Percentiles rank a stretch among this genome's conserved stretches.
These are phyloP conservation scores for Scaptomyza polygonia DNA, from an alignment of 2,888 invertebrate species.

Conservation along the genomic window DNA sequence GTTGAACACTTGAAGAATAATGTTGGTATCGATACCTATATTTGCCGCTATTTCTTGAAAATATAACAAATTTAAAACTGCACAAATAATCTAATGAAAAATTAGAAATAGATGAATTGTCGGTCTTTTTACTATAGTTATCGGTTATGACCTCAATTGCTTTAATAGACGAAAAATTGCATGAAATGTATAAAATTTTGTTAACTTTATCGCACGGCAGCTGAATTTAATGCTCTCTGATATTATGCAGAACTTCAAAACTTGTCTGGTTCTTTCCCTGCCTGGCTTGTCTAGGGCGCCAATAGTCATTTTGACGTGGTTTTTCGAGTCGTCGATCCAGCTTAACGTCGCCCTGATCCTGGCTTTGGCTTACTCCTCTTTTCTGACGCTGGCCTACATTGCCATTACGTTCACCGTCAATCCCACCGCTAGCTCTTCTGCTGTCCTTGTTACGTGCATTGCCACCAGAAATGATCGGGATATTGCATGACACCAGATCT, in stretches of 20 bases:
- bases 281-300: background rate
- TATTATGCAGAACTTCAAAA: background rate
- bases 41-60: background rate
- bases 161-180: background rate
- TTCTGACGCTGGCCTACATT: background rate
- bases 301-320: background rate
- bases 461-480: constrained; percentile 33
- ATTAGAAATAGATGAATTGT: background rate
- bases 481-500: constrained; percentile 80
- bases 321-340: background rate
- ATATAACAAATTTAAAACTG: background rate
- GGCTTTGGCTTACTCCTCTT: background rate
- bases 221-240: background rate
- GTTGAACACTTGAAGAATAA: background rate
- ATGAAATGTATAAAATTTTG: background rate
- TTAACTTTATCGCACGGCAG: background rate
- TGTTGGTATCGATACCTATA: constrained; percentile 1
- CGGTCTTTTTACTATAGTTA: background rate
- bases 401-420: background rate
- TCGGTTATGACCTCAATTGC: background rate
- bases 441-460: background rate
- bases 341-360: background rate
- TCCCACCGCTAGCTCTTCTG: background rate
- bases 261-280: background rate
- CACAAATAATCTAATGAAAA: background rate